Conservation (phyloP, 2,797 vertebrate species). For the Sternotherus odoratus region DNA sequence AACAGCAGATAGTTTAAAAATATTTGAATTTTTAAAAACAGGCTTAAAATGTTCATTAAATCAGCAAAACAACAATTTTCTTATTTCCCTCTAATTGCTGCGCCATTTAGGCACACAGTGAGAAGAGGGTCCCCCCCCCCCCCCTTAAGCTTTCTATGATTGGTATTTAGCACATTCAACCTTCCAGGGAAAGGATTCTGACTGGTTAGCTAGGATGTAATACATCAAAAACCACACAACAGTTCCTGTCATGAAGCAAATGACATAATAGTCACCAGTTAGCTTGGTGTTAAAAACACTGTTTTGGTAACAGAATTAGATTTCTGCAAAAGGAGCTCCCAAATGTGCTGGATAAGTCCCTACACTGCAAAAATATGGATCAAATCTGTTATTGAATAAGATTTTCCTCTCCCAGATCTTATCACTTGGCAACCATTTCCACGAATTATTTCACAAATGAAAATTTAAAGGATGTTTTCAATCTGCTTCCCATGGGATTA, state of each 20-base stretch:
- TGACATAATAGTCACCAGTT: conserved; percentile 35
- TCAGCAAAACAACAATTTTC: conserved; percentile 84
- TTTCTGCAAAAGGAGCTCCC: conserved; percentile 10
- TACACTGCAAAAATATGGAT: conserved; percentile 45
- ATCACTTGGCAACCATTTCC: not conserved
- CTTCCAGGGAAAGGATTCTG: conserved; percentile 3
- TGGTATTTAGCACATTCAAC: conserved; percentile 47
- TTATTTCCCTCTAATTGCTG: conserved; percentile 81
- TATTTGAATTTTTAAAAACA: conserved; percentile 73
- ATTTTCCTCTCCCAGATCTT: not conserved
- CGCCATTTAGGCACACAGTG: conserved; percentile 77
- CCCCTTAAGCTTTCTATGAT: conserved; percentile 41
- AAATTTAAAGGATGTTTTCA: not conserved
- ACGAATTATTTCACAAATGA: not conserved
- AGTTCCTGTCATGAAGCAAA: conserved; percentile 51
- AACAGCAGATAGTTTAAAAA: conserved; percentile 77
- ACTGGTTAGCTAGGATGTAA: not conserved
- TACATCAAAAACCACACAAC: conserved; percentile 23
- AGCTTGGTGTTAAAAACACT: not conserved
- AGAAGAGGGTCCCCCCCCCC: conserved; percentile 49
- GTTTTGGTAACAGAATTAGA: conserved; percentile 7
- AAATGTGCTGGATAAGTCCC: conserved; percentile 40
- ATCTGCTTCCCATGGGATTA: not conserved
- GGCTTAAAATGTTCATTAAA: conserved; percentile 83
- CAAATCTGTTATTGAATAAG: conserved; percentile 41